phyloP scores from a whole-genome alignment of 1,140 invertebrate species.

The Papilio aristodemus region DNA sequence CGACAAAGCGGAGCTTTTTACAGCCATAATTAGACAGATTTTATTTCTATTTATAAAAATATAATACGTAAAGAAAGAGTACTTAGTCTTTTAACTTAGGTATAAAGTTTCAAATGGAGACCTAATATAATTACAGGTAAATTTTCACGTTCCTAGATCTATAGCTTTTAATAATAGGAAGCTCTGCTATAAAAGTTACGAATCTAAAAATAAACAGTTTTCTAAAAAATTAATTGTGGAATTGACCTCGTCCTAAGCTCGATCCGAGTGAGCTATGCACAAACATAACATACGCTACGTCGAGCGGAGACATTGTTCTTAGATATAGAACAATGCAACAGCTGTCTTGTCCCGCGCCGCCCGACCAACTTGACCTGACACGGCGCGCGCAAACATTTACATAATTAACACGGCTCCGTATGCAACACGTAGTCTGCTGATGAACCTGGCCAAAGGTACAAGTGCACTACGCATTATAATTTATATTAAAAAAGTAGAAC shows the following conservation, averaged over 20 bases:
- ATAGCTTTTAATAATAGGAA: too few species aligned
- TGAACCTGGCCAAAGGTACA: background rate
- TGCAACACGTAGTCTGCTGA: conserved; percentile 25
- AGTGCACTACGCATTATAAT: conserved; percentile 18
- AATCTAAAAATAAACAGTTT: too few species aligned
- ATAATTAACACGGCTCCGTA: conserved; percentile 21
- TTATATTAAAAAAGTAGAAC: conserved; percentile 16
- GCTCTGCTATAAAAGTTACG: too few species aligned
- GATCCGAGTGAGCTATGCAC: background rate
- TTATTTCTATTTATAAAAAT: background rate
- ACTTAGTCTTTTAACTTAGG: too few species aligned
- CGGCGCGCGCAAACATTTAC: conserved; percentile 22
- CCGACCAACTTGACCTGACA: conserved; percentile 24
- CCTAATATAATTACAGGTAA: too few species aligned
- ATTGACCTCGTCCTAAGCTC: conserved; percentile 11
- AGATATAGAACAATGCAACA: conserved; percentile 21
- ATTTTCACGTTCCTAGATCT: too few species aligned
- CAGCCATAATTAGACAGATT: background rate
- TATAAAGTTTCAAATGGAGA: too few species aligned
- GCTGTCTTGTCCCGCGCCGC: conserved; percentile 1
- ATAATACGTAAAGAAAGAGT: too few species aligned
- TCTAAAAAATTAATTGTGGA: conserved; percentile 1
- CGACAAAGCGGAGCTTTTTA: background rate
- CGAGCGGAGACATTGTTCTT: background rate
- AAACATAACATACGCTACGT: background rate